Conservation (phyloP, 2,888 invertebrate species). For the Invenusta paracnida region DNA sequence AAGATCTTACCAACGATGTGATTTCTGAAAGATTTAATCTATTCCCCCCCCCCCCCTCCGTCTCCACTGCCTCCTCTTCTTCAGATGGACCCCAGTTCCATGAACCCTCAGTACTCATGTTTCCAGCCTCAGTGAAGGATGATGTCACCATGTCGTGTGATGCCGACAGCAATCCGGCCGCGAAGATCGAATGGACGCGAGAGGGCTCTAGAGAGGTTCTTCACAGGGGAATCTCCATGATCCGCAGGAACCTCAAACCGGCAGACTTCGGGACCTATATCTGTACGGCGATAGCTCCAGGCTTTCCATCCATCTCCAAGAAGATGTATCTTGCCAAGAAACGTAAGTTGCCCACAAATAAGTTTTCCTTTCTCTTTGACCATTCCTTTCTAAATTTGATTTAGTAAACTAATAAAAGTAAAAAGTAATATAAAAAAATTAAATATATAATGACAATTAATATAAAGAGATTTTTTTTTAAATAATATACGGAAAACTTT, state of each 20-base stretch:
- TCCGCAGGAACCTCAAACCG: not conserved
- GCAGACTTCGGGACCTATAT: constrained; percentile 39
- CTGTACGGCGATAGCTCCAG: constrained; percentile 31
- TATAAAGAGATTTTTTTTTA: too few species aligned
- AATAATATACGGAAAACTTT: too few species aligned
- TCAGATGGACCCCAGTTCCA: constrained; percentile 39
- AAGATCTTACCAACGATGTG: too few species aligned
- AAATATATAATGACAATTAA: too few species aligned
- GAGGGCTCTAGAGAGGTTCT: constrained; percentile 32
- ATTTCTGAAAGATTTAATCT: too few species aligned
- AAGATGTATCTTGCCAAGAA: constrained; percentile 40
- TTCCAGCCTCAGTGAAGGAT: constrained; percentile 41
- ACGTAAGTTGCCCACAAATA: constrained; percentile 32
- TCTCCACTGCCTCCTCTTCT: too few species aligned
- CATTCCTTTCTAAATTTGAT: too few species aligned
- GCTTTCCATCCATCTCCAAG: constrained; percentile 36
- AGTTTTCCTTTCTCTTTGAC: too few species aligned
- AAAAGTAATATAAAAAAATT: too few species aligned
- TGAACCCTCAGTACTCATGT: constrained; percentile 35
- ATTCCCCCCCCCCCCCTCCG: too few species aligned
- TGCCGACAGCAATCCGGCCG: constrained; percentile 38
- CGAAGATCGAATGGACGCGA: constrained; percentile 31
- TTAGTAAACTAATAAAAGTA: too few species aligned
- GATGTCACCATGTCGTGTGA: constrained; percentile 28
- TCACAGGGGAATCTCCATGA: not conserved